Percentiles rank a stretch among this genome's conserved stretches.
These are phyloP conservation scores for Sebastes schlegelii DNA, from an alignment of 2,113 vertebrate species.

Conservation along the genomic window DNA sequence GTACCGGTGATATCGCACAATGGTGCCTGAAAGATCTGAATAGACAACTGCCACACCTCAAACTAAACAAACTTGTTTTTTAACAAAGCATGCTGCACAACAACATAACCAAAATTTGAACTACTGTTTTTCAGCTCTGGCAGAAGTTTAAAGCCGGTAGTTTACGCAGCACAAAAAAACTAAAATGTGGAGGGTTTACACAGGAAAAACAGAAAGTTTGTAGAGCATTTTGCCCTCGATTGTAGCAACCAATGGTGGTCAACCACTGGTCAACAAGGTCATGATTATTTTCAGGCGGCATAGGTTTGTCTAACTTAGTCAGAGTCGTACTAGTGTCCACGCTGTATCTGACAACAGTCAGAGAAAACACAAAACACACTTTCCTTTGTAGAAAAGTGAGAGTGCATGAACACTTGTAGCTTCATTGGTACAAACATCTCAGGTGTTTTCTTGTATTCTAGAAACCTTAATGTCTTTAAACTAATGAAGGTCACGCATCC, in stretches of 20 bases:
- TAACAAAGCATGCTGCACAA: background rate
- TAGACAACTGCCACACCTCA: background rate
- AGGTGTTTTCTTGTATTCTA: background rate
- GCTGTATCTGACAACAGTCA: too few species aligned
- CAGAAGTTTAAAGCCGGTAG: background rate
- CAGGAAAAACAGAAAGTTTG: too few species aligned
- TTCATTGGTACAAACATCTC: background rate
- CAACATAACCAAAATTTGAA: background rate
- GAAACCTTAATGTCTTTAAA: background rate
- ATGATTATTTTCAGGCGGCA: background rate
- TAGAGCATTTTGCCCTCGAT: background rate
- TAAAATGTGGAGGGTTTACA: too few species aligned
- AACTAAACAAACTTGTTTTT: background rate
- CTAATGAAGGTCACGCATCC: background rate
- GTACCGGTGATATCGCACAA: background rate
- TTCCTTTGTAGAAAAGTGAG: too few species aligned
- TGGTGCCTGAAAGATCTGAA: background rate
- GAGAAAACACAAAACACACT: background rate
- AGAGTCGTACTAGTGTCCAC: too few species aligned
- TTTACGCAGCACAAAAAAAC: too few species aligned
- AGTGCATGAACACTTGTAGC: background rate
- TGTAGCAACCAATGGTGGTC: background rate
- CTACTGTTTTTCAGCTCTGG: background rate
- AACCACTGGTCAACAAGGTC: background rate
- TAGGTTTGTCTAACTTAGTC: background rate